phyloP scores from a whole-genome alignment of 2,888 invertebrate species.

The Parochlus steinenii region DNA sequence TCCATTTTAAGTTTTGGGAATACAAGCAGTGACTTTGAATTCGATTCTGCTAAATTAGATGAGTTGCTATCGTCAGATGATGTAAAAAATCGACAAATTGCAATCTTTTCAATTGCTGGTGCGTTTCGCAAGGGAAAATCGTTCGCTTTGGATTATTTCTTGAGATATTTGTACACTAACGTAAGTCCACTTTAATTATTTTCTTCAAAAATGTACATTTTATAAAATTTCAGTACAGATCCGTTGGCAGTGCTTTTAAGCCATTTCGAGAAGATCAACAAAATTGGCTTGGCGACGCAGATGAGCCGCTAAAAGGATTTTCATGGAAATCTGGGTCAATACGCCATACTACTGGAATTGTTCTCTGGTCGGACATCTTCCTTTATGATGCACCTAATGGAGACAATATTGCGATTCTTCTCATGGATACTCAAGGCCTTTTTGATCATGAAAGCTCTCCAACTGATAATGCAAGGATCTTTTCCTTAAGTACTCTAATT shows the following conservation, averaged over 20 bases:
- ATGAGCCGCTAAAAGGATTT: conserved; percentile 10
- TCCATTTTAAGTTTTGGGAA: too few relatives aligned
- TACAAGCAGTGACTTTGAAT: too few relatives aligned
- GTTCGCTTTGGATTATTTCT: conserved; percentile 10
- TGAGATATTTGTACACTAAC: conserved; percentile 8
- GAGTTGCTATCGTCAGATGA: conserved; percentile 4
- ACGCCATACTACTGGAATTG: conserved; percentile 12
- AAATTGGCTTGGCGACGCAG: conserved; percentile 9
- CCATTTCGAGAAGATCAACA: neutral
- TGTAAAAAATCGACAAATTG: conserved; percentile 7
- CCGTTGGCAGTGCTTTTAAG: conserved; percentile 1
- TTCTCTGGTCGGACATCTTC: conserved; percentile 13
- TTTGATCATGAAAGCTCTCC: conserved; percentile 11
- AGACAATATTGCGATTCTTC: conserved; percentile 10
- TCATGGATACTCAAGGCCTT: conserved; percentile 13
- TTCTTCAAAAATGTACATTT: too few relatives aligned
- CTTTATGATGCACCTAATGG: conserved; percentile 5
- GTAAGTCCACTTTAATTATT: too few relatives aligned
- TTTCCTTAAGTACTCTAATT: conserved; percentile 11
- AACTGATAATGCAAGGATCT: conserved; percentile 12
- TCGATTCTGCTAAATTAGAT: conserved; percentile 2
- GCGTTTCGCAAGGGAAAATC: conserved; percentile 13
- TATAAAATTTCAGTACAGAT: conserved; percentile 7
- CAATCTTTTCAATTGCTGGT: conserved; percentile 9
- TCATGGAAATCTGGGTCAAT: conserved; percentile 8